Conservation (phyloP, 2,113 vertebrate genomes). For the Colaptes auratus region DNA sequence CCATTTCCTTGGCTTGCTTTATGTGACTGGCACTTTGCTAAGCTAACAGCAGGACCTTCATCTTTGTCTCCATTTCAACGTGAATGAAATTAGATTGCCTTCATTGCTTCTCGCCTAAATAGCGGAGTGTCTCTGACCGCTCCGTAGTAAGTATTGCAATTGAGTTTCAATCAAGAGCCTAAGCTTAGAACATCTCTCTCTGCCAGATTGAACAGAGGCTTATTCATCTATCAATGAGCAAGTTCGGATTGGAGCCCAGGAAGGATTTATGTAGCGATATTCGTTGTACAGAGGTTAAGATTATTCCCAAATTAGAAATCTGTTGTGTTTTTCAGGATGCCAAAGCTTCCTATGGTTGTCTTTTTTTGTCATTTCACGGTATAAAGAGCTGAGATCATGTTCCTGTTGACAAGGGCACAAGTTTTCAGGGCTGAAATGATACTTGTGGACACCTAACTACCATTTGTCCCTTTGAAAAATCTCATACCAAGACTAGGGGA, state of each 20-base stretch:
- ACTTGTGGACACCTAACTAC: slow-evolving; percentile 20
- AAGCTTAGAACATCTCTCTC: slow-evolving; percentile 40
- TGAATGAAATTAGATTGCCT: slow-evolving; percentile 47
- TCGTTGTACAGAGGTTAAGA: neutral
- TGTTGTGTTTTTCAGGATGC: neutral
- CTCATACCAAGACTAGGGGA: slow-evolving; percentile 11
- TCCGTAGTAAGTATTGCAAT: slow-evolving; percentile 16
- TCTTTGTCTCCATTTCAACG: slow-evolving; percentile 40
- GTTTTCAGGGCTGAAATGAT: slow-evolving; percentile 6
- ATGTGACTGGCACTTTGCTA: slow-evolving; percentile 13
- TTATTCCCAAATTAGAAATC: neutral
- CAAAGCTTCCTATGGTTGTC: neutral
- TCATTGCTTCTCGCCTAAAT: neutral
- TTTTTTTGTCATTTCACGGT: neutral
- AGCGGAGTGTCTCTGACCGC: neutral
- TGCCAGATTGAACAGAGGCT: slow-evolving; percentile 20
- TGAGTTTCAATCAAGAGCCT: slow-evolving; percentile 50
- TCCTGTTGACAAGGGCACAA: neutral
- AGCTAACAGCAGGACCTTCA: slow-evolving; percentile 32
- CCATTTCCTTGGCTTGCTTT: neutral
- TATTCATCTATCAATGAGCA: slow-evolving; percentile 31
- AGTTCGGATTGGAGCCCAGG: neutral
- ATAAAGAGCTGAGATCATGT: neutral
- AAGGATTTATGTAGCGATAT: neutral
- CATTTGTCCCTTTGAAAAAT: slow-evolving; percentile 65